Evolutionary conservation across 2,113 vertebrate species (phyloP), one percentile per base, ranked within the genome.

Genomic region (Smithornis capensis): DNA sequence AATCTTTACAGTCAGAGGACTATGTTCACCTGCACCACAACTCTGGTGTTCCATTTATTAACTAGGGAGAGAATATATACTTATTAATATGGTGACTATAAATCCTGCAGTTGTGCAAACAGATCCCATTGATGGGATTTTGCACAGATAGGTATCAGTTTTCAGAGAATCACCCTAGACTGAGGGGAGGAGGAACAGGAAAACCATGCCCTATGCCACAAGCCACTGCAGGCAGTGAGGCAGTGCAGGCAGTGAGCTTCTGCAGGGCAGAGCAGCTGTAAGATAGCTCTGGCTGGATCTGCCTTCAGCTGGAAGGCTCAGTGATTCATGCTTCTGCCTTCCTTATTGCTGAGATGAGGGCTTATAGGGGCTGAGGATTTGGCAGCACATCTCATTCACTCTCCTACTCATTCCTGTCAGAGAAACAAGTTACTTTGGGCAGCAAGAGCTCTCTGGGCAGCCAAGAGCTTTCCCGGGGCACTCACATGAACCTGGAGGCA

Each of bases 251-350:
- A 2, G 38, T n/a, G 35, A 91, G n/a, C 6, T 38, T 47, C 64
- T 21, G 3, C 24, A 40, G 22, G n/a, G 44, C 40, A 78, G 42
- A 75, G 44, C 19, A 70, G 42, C 42, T 53, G 14, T 24, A 69
- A 47, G 8, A 47, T 0, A 0, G 33, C 69, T 75, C 63, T 0
- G 2, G 14, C 18, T 3, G 9, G 33, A 75, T 57, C 62, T 53
- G 62, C 10, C 40, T 83, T 38, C 70, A 25, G 21, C 33, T 71
- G 71, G 22, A 76, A 81, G 17, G 24, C 31, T 84, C 38, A 2
- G 28, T 15, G 23, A 87, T 50, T 62, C 69, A 29, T 0, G 0
- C 24, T 52, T 23, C 65, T 57, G 62, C 57, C 52, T 42, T 52
- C 7, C 0, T 38, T 57, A 85, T 11, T 76, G 38, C 42, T 33